Evolutionary conservation across 2,113 vertebrate species (phyloP), one percentile per base, ranked within the genome.

Genomic region (Anguilla rostrata): DNA sequence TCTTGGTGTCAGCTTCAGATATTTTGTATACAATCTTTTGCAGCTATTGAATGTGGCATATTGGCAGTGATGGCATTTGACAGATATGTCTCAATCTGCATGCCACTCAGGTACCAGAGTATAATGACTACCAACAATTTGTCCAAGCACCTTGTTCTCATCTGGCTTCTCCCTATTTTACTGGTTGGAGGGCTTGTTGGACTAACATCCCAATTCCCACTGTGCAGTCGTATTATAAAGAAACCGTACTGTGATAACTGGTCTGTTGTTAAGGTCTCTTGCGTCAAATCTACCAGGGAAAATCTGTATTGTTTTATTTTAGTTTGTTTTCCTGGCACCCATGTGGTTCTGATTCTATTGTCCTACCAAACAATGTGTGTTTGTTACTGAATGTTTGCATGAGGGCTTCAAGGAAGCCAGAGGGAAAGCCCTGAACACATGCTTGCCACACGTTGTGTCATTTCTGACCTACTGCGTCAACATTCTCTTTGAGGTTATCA

Each of bases 21-120:
- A 39, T 84, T 60, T 53, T 84, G 49, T 39, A 7, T 84, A 3
- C 7, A 84, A 6, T 60, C 83, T 40, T 84, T 60, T 39, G 83
- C 53, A 60, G 49, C 8, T 60, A 60, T 14, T 39, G 83, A 84
- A 84, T 84, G 83, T 29, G 57, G 49, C n/a, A 84, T 84, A 34
- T 39, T 84, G 83, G 29, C 83, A 84, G 53, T 84, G n/a, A 84
- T 84, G 83, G 83, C 83, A 26, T 60, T 39, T 60, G 83, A 84
- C 83, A 84, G 83, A 60, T 84, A 34, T 53, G 49, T 84, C n/a
- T 84, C 83, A 60, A 84, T 84, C 83, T 84, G 83, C 29, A 29
- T 3, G 53, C 83, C 83, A 39, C 53, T 84, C 5, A 53, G 60
- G 18, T 84, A 84, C 56, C 83, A 84, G 29, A 3, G 53, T 34